A percentile compares a stretch with the other conserved stretches of the same genome.
phyloP scores from a whole-genome alignment of 2,797 vertebrate genomes.

The Perodicticus potto region DNA sequence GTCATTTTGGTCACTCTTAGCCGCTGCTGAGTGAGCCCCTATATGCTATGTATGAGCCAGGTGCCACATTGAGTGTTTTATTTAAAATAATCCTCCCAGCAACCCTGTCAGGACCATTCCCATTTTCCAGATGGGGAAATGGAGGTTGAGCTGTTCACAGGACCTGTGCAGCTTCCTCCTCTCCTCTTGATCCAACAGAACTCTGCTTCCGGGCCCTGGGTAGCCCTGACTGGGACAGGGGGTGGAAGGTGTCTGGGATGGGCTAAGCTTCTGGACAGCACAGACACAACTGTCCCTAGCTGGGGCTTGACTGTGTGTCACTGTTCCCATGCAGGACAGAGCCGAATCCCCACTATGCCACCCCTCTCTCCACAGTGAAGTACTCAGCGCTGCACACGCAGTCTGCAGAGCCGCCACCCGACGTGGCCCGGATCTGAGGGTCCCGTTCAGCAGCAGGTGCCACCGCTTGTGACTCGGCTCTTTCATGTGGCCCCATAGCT shows the following conservation, averaged over 20 bases:
- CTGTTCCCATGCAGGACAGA: background rate
- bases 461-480: slow-evolving; percentile 80
- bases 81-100: background rate
- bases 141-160: background rate
- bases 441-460: slow-evolving; percentile 44
- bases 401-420: slow-evolving; percentile 89
- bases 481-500: slow-evolving; percentile 81
- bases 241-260: background rate
- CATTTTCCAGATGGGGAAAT: background rate
- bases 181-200: background rate
- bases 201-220: background rate
- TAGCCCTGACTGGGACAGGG: background rate
- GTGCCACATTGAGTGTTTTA: background rate
- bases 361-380: slow-evolving; percentile 88
- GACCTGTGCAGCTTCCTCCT: background rate
- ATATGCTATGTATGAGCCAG: background rate
- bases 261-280: background rate
- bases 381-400: slow-evolving; percentile 92
- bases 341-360: background rate
- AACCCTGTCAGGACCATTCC: background rate
- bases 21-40: background rate
- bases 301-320: background rate
- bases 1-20: background rate
- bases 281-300: background rate
- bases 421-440: slow-evolving; percentile 83